Percentiles rank a stretch among this genome's conserved stretches.
These are phyloP conservation scores for Galendromus occidentalis DNA, from an alignment of 1,140 invertebrate genomes.

Conservation along the genomic window DNA sequence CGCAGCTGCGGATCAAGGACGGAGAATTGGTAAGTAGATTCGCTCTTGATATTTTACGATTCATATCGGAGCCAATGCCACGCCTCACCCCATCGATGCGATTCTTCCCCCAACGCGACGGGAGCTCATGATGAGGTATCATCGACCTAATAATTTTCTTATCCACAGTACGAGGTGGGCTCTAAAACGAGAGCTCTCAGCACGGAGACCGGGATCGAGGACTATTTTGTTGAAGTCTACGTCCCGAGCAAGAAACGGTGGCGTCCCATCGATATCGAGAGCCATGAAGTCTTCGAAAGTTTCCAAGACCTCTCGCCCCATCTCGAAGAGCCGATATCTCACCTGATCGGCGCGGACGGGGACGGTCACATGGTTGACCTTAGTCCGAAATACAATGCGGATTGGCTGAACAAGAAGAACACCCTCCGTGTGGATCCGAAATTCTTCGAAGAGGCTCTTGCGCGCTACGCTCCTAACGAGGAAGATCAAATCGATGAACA, in stretches of 20 bases:
- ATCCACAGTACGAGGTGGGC: conserved; percentile 1
- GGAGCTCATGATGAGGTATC: no score
- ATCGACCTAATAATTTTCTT: conserved; percentile 35
- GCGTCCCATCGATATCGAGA: conserved; percentile 50
- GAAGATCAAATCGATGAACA: conserved; percentile 55
- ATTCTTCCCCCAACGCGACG: conserved; percentile 16
- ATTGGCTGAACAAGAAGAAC: conserved; percentile 59
- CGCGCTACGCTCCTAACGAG: conserved; percentile 36
- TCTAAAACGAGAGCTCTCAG: not conserved
- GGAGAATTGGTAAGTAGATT: conserved; percentile 12
- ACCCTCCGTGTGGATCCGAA: conserved; percentile 54
- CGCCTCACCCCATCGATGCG: no score
- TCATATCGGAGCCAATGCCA: no score
- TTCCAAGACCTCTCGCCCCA: conserved; percentile 26
- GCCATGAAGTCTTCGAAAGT: conserved; percentile 20
- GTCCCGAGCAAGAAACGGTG: conserved; percentile 57
- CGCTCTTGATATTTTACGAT: no score
- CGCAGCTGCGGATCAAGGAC: conserved; percentile 15
- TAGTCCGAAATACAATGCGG: conserved; percentile 59
- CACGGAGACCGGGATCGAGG: conserved; percentile 25
- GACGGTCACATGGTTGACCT: conserved; percentile 57
- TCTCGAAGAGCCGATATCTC: conserved; percentile 49
- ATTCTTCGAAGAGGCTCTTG: conserved; percentile 33
- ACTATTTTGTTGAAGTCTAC: conserved; percentile 73
- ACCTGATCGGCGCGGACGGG: conserved; percentile 62